These are phyloP conservation scores for Pyxicephalus adspersus DNA, from an alignment of 2,113 vertebrate genomes.

Conservation along the genomic window DNA sequence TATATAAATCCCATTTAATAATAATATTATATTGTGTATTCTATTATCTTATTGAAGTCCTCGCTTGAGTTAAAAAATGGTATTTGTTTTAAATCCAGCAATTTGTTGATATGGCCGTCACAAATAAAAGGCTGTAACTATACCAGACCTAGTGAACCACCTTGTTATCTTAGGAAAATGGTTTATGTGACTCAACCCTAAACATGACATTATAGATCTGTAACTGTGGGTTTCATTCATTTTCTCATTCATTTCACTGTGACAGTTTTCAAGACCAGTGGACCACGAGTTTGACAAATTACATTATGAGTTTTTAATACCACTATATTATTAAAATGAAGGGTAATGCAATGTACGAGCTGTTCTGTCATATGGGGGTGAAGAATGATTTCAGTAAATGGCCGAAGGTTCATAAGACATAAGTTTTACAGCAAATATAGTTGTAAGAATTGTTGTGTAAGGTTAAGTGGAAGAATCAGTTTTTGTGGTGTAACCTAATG, in stretches of 20 bases:
- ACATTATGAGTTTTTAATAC: conserved; percentile 38
- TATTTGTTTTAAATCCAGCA: no score
- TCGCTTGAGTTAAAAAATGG: no score
- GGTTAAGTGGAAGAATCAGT: no score
- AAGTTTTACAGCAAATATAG: neutral
- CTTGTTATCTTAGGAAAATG: conserved; percentile 9
- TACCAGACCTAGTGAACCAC: neutral
- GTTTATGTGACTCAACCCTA: conserved; percentile 11
- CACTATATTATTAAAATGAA: neutral
- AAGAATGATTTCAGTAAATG: neutral
- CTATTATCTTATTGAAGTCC: no score
- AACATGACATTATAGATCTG: neutral
- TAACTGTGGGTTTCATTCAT: conserved; percentile 4
- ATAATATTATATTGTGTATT: no score
- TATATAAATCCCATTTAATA: no score
- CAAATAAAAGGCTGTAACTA: neutral
- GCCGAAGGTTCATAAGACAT: neutral
- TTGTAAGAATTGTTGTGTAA: no score
- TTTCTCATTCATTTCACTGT: conserved; percentile 7
- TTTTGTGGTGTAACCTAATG: no score
- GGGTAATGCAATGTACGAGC: neutral
- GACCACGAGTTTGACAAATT: conserved; percentile 45
- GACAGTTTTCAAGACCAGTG: conserved; percentile 26
- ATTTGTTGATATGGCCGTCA: no score
- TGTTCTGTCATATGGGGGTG: neutral